Percentiles rank a stretch among this genome's conserved stretches.
phyloP scores from a whole-genome alignment of 2,888 invertebrate genomes.

The Thelaira solivaga region DNA sequence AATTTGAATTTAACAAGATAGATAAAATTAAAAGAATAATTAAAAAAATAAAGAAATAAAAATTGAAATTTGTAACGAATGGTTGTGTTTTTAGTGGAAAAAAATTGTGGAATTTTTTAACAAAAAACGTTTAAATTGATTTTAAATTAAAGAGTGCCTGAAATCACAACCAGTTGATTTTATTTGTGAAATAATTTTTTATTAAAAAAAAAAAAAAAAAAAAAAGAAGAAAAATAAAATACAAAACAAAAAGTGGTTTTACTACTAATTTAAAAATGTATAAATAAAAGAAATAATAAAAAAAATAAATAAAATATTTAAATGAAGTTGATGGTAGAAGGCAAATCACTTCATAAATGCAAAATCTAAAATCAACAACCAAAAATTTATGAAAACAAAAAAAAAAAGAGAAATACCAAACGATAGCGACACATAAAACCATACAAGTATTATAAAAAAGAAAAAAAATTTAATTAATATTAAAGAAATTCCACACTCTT shows the following conservation, averaged over 20 bases:
- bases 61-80: not conserved
- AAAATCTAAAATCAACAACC: constrained; percentile 49
- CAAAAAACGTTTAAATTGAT: constrained; percentile 21
- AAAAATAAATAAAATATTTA: constrained; percentile 58
- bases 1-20: constrained; percentile 33
- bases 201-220: constrained; percentile 20
- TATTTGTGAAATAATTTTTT: constrained; percentile 54
- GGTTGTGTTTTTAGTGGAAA: not conserved
- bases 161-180: constrained; percentile 48
- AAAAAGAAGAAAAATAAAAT: constrained; percentile 27
- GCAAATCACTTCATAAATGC: constrained; percentile 62
- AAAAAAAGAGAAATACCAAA: constrained; percentile 18
- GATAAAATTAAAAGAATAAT: constrained; percentile 48
- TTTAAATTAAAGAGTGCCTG: constrained; percentile 6
- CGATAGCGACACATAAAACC: constrained; percentile 33
- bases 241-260: constrained; percentile 57
- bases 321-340: constrained; percentile 62
- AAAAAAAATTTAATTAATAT: not conserved
- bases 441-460: constrained; percentile 17
- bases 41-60: constrained; percentile 3
- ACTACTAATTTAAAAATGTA: constrained; percentile 54
- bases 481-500: constrained; percentile 26
- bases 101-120: not conserved
- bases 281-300: constrained; percentile 37
- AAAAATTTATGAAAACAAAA: constrained; percentile 30